These are phyloP conservation scores for Sternotherus odoratus DNA, from an alignment of 2,797 vertebrate genomes.

Conservation along the genomic window DNA sequence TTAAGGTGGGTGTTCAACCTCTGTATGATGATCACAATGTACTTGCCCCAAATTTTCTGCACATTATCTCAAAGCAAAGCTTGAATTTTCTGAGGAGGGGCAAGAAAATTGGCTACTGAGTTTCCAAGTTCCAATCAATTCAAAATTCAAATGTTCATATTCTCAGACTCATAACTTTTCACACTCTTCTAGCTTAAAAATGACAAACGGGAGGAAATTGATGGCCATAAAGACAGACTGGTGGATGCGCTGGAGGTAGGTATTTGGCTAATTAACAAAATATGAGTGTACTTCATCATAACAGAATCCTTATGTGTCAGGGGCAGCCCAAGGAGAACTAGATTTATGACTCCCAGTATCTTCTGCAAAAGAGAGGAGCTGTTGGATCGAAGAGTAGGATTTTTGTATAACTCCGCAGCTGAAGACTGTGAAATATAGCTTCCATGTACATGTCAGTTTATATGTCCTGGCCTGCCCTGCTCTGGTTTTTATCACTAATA, in stretches of 20 bases:
- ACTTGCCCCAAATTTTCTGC: background rate
- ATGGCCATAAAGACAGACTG: background rate
- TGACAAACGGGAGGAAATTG: slow-evolving; percentile 11
- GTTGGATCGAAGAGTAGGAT: background rate
- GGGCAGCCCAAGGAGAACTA: background rate
- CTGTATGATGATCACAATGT: slow-evolving; percentile 37
- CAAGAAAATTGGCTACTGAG: slow-evolving; percentile 1
- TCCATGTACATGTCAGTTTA: no score
- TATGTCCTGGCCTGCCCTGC: no score
- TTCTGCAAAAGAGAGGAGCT: background rate
- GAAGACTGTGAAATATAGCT: no score
- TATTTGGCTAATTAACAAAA: slow-evolving; percentile 30
- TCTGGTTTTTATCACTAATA: no score
- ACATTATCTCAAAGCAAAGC: slow-evolving; percentile 11
- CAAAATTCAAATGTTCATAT: slow-evolving; percentile 25
- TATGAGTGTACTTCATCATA: background rate
- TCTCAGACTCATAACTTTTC: slow-evolving; percentile 28
- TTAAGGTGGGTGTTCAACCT: slow-evolving; percentile 7
- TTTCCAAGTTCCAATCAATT: background rate
- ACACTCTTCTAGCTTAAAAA: background rate
- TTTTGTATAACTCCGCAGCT: background rate
- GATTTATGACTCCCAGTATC: background rate
- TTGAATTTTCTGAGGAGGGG: slow-evolving; percentile 21
- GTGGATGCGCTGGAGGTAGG: background rate
- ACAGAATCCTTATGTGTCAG: accelerated